Evolutionary conservation across 1,140 invertebrate species (phyloP).

Genomic region (Drosophila kepulauana): DNA sequence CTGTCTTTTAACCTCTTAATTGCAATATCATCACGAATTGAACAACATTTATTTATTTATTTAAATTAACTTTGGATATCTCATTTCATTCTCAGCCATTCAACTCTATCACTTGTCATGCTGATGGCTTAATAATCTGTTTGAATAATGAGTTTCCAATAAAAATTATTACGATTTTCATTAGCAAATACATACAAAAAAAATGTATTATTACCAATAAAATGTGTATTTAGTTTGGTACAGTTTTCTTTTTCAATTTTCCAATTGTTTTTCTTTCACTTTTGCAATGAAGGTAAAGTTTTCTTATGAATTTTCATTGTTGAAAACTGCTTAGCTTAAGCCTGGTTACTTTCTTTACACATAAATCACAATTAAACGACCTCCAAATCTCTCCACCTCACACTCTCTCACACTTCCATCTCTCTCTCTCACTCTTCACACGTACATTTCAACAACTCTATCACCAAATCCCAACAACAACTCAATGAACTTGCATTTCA

Average conservation of each 20-base stretch:
- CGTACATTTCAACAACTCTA: slow-evolving; percentile 32
- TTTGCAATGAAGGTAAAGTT: slow-evolving; percentile 2
- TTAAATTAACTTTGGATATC: slow-evolving; percentile 11
- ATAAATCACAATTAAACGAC: slow-evolving; percentile 49
- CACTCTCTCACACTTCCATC: slow-evolving; percentile 3
- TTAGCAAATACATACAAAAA: neutral
- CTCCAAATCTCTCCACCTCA: neutral
- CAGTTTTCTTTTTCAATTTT: neutral
- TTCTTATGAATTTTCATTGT: neutral
- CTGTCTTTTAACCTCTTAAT: slow-evolving; percentile 27
- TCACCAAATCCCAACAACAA: slow-evolving; percentile 35
- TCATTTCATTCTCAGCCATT: slow-evolving; percentile 1
- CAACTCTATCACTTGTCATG: neutral
- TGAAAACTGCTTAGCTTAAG: slow-evolving; percentile 2
- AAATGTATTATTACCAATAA: no score
- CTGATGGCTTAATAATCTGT: neutral
- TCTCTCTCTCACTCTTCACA: neutral
- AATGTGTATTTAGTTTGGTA: no score
- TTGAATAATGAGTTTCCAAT: slow-evolving; percentile 5
- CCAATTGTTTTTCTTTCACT: neutral
- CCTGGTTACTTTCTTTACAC: slow-evolving; percentile 35
- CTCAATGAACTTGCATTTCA: slow-evolving; percentile 65
- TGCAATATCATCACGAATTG: slow-evolving; percentile 33
- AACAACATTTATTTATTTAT: slow-evolving; percentile 22
- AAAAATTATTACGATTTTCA: neutral